Conservation (phyloP, 2,888 invertebrate species). For the Pristionchus japonicus region DNA sequence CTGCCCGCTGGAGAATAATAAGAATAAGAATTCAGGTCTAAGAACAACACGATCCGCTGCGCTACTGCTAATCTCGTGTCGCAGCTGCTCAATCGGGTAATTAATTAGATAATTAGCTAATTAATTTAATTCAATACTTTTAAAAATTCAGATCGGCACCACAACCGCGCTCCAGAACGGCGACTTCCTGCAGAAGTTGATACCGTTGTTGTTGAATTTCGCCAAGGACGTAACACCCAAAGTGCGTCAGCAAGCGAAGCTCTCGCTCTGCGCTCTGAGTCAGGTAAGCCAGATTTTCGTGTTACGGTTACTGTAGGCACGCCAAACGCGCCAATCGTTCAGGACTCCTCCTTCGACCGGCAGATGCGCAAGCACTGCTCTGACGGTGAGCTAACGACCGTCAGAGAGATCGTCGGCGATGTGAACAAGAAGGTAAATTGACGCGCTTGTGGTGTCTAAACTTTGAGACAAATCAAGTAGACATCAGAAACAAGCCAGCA, state of each 20-base stretch:
- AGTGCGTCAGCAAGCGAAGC: constrained; percentile 58
- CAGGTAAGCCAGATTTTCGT: constrained; percentile 52
- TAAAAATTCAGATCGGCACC: constrained; percentile 29
- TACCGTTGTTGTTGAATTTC: constrained; percentile 23
- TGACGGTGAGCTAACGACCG: constrained; percentile 53
- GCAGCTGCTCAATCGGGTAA: constrained; percentile 55
- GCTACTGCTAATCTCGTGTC: constrained; percentile 51
- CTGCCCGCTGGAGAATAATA: too few relatives aligned
- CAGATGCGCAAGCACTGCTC: constrained; percentile 56
- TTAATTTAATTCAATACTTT: neutral
- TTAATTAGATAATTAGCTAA: neutral
- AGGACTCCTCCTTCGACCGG: constrained; percentile 59
- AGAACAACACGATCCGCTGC: constrained; percentile 89
- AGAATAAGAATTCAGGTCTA: constrained; percentile 80
- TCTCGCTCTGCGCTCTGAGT: constrained; percentile 54
- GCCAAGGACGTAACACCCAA: constrained; percentile 56
- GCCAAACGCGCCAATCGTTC: neutral
- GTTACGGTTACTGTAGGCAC: neutral
- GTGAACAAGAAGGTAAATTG: constrained; percentile 57
- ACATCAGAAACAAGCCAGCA: neutral
- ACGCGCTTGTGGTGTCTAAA: neutral
- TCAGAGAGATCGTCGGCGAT: constrained; percentile 55
- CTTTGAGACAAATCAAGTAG: neutral
- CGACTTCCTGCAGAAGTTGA: constrained; percentile 34
- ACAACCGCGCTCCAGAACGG: constrained; percentile 43